These are phyloP conservation scores for Limnephilus lunatus DNA, from an alignment of 2,888 invertebrate species.

Conservation along the genomic window DNA sequence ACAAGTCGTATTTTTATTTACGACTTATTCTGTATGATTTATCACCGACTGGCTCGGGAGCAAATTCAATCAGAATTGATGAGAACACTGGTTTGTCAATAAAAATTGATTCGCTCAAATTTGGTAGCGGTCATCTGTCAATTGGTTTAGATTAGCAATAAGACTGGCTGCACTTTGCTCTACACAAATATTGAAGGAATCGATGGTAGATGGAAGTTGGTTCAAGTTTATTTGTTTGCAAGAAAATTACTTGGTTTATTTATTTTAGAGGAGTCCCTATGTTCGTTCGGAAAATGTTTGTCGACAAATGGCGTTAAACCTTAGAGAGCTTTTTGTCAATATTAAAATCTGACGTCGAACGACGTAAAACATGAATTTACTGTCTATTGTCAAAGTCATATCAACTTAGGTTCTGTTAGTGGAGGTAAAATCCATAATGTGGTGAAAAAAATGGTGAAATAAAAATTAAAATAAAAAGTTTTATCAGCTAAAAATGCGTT, in stretches of 20 bases:
- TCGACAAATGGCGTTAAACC: not conserved
- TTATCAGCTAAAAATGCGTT: too few species aligned
- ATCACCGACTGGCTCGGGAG: not conserved
- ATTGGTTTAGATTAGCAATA: conserved; percentile 33
- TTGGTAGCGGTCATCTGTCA: conserved; percentile 22
- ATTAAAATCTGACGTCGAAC: not conserved
- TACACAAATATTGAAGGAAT: not conserved
- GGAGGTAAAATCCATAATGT: too few species aligned
- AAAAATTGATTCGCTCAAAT: conserved; percentile 32
- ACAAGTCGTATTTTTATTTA: not conserved
- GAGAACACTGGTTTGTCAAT: conserved; percentile 15
- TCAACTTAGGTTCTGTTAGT: too few species aligned
- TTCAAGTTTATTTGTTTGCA: not conserved
- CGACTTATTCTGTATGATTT: not conserved
- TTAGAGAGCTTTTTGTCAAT: not conserved
- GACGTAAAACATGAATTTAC: not conserved
- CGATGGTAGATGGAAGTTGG: not conserved
- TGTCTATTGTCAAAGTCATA: too few species aligned
- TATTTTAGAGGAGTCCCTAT: not conserved
- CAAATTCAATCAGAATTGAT: conserved; percentile 18
- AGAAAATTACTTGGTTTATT: not conserved
- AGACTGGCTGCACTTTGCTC: conserved; percentile 5
- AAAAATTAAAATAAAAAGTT: too few species aligned
- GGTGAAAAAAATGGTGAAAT: too few species aligned
- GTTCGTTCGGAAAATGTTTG: not conserved